Conservation (phyloP, 2,888 invertebrate species). For the Coleophora flavipennella region DNA sequence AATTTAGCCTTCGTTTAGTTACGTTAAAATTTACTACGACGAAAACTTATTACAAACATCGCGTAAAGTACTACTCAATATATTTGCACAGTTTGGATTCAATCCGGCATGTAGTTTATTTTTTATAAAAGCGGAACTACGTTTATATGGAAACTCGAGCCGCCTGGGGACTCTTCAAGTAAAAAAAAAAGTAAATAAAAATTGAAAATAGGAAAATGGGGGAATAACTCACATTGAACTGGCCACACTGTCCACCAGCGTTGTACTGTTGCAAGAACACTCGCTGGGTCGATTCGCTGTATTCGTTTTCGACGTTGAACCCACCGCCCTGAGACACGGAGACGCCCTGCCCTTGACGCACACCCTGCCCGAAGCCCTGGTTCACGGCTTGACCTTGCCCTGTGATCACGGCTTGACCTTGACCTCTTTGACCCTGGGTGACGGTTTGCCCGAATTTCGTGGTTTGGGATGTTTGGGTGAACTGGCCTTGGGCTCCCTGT, state of each 20-base stretch:
- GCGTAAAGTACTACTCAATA: no score
- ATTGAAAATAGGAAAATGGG: no score
- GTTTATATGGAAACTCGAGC: no score
- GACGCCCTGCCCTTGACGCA: constrained; percentile 15
- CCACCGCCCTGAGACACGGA: constrained; percentile 25
- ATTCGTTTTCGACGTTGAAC: constrained; percentile 36
- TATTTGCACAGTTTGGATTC: no score
- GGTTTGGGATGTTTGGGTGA: constrained; percentile 5
- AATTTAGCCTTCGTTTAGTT: no score
- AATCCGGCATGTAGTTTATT: no score
- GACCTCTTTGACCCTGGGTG: constrained; percentile 12
- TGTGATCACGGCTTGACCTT: constrained; percentile 11
- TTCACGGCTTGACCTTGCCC: constrained; percentile 16
- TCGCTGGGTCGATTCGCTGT: constrained; percentile 36
- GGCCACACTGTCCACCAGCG: constrained; percentile 47
- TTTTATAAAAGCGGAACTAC: no score
- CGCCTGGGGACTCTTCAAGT: no score
- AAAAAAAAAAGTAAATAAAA: no score
- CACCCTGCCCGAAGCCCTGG: constrained; percentile 22
- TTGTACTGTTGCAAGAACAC: constrained; percentile 42
- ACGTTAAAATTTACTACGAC: no score
- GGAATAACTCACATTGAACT: constrained; percentile 45
- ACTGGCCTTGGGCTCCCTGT: constrained; percentile 6
- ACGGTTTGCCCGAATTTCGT: constrained; percentile 12
- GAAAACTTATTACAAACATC: no score